phyloP scores from a whole-genome alignment of 2,888 invertebrate species.

The Nomada flava region DNA sequence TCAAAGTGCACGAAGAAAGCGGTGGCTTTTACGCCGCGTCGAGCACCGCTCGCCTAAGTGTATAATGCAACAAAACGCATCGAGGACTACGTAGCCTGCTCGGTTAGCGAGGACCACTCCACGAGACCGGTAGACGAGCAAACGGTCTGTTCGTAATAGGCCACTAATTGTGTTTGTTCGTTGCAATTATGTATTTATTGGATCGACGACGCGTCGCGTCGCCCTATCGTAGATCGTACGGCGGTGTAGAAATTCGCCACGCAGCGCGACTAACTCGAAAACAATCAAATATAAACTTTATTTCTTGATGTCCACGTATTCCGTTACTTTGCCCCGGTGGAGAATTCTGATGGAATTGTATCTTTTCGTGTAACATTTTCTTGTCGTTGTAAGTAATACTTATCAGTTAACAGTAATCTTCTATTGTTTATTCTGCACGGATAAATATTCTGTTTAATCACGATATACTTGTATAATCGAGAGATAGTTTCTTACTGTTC shows the following conservation, averaged over 20 bases:
- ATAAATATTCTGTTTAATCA: too few relatives aligned
- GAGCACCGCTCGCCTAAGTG: conserved; percentile 19
- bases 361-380: too few relatives aligned
- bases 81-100: conserved; percentile 32
- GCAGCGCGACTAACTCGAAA: too few relatives aligned
- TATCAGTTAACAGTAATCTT: too few relatives aligned
- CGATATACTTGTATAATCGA: too few relatives aligned
- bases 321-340: not conserved
- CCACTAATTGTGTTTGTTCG: conserved; percentile 80
- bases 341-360: too few relatives aligned
- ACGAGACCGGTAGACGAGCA: conserved; percentile 48
- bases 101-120: conserved; percentile 39
- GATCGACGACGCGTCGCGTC: conserved; percentile 24
- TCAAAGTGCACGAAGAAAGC: conserved; percentile 43
- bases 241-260: not conserved
- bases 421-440: too few relatives aligned
- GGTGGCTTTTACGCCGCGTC: conserved; percentile 25
- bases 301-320: too few relatives aligned
- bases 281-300: too few relatives aligned
- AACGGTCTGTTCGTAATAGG: conserved; percentile 74
- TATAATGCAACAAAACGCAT: conserved; percentile 38
- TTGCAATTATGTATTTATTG: conserved; percentile 76
- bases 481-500: too few relatives aligned
- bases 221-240: not conserved
- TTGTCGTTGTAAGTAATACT: too few relatives aligned